phyloP scores from a whole-genome alignment of 2,113 vertebrate genomes.

The Steatornis caripensis region DNA sequence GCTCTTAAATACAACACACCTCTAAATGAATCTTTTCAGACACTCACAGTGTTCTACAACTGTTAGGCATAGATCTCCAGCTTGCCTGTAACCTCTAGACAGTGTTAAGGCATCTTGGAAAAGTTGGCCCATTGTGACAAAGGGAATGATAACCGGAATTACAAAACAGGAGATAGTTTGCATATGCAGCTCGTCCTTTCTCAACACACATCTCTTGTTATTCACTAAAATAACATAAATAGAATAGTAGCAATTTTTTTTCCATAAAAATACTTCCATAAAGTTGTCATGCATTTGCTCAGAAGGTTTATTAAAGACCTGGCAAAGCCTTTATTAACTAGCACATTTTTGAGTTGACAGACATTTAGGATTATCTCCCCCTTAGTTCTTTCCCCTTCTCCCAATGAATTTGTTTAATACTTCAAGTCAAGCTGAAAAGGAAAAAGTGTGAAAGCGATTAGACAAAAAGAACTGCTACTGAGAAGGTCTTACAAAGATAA shows the following conservation, averaged over 20 bases:
- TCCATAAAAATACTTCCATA: background rate
- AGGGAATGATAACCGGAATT: background rate
- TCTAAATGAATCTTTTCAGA: background rate
- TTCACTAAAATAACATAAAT: background rate
- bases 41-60: background rate
- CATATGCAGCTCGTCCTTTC: background rate
- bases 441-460: background rate
- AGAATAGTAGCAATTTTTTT: background rate
- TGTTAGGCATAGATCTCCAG: background rate
- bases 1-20: background rate
- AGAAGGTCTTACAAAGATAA: background rate
- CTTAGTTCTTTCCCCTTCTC: background rate
- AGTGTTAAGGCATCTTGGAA: background rate
- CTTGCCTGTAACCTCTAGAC: background rate
- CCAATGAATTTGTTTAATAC: background rate
- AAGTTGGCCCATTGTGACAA: background rate
- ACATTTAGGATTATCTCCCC: background rate
- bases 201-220: background rate
- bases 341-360: background rate
- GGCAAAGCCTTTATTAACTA: background rate
- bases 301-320: background rate
- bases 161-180: background rate
- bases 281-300: background rate
- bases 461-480: background rate
- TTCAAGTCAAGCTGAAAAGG: conserved; percentile 9